Evolutionary conservation across 37 sponge, comb jelly and placozoan genomes (phyloP).

Genomic region (Crambe crambe): DNA sequence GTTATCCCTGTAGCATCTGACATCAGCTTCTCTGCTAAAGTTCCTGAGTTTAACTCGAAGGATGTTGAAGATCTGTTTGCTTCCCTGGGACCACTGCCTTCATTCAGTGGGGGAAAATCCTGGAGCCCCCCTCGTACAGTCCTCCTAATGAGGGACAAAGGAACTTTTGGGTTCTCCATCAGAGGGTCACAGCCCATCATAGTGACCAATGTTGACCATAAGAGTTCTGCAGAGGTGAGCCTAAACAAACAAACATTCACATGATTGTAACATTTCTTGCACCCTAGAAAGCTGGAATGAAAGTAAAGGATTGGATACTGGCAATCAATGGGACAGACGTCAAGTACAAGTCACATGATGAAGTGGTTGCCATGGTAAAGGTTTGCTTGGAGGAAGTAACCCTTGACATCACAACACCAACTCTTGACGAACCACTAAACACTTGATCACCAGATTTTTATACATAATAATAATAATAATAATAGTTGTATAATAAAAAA

Average conservation of each 20-base stretch:
- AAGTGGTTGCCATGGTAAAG: constrained; percentile 50
- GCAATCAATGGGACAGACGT: constrained; percentile 35
- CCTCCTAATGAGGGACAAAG: constrained; percentile 10
- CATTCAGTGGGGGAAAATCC: constrained; percentile 46
- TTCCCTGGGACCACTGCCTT: constrained; percentile 53
- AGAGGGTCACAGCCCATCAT: constrained; percentile 36
- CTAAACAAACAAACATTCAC: neutral
- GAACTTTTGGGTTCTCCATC: constrained; percentile 51
- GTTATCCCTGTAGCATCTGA: constrained; percentile 27
- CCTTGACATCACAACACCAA: constrained; percentile 46
- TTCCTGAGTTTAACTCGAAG: constrained; percentile 25
- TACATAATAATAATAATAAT: too few relatives aligned
- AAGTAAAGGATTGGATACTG: constrained; percentile 47
- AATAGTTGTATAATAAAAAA: too few relatives aligned
- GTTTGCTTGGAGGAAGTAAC: constrained; percentile 35
- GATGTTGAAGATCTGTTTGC: constrained; percentile 47
- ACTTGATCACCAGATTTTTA: too few relatives aligned
- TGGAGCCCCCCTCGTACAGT: constrained; percentile 58
- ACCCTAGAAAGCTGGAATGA: constrained; percentile 31
- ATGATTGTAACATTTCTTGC: too few relatives aligned
- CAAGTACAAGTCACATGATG: constrained; percentile 28
- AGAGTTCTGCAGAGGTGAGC: constrained; percentile 40
- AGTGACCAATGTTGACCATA: constrained; percentile 38
- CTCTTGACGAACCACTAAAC: too few relatives aligned
- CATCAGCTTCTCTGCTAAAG: constrained; percentile 4